phyloP scores from a whole-genome alignment of 2,888 invertebrate species.

The Acrobasis consociella region DNA sequence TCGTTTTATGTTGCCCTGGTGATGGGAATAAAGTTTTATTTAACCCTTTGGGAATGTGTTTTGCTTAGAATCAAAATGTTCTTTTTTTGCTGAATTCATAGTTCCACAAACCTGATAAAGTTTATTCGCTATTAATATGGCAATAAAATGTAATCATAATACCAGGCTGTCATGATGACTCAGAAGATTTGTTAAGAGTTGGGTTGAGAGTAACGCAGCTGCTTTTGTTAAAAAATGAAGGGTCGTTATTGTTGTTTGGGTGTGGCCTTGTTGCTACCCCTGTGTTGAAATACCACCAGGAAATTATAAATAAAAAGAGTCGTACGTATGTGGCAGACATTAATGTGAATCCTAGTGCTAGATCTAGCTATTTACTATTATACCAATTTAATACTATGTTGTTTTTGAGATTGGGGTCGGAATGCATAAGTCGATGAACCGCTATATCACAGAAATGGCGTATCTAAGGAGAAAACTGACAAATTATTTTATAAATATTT shows the following conservation, averaged over 20 bases:
- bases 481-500: too few species aligned
- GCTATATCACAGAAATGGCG: too few species aligned
- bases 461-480: too few species aligned
- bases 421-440: too few species aligned
- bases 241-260: slow-evolving; percentile 7
- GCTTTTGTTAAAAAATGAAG: slow-evolving; percentile 1
- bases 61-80: not conserved
- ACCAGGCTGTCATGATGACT: slow-evolving; percentile 35
- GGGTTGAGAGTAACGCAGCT: not conserved
- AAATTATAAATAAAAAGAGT: slow-evolving; percentile 1
- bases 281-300: not conserved
- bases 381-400: too few species aligned
- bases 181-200: not conserved
- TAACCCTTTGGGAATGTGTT: slow-evolving; percentile 43
- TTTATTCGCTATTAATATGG: slow-evolving; percentile 12
- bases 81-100: not conserved
- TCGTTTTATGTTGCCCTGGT: slow-evolving; percentile 43
- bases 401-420: too few species aligned
- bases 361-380: too few species aligned
- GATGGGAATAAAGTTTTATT: slow-evolving; percentile 37
- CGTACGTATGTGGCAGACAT: too few species aligned
- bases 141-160: slow-evolving; percentile 46
- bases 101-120: not conserved
- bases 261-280: slow-evolving; percentile 10
- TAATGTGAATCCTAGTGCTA: too few species aligned